Percentiles rank a stretch among this genome's conserved stretches.
Evolutionary conservation across 2,797 vertebrate species (phyloP).

Genomic region (Darevskia mixta): DNA sequence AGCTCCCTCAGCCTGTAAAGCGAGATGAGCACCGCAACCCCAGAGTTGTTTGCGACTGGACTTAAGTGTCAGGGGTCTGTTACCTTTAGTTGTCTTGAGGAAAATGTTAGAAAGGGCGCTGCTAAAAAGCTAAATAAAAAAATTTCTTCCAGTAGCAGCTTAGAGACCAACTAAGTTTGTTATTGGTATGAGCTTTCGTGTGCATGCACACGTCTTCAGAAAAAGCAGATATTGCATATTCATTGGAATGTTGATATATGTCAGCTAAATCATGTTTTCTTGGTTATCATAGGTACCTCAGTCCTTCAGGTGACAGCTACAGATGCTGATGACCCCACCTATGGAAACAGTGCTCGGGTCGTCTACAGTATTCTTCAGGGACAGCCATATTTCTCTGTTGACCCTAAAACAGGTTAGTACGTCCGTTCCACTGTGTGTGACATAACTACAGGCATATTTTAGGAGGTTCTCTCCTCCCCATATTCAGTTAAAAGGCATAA

Average conservation of each 20-base stretch:
- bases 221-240: not conserved
- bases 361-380: conserved; percentile 98
- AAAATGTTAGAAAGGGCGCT: not conserved
- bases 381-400: conserved; percentile 98
- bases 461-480: not conserved
- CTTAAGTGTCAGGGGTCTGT: too few species aligned
- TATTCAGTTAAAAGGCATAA: not conserved
- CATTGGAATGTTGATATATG: not conserved
- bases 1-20: too few species aligned
- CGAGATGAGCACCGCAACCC: too few species aligned
- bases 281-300: conserved; percentile 88
- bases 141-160: too few species aligned
- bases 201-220: too few species aligned
- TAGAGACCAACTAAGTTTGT: too few species aligned
- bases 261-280: conserved; percentile 66
- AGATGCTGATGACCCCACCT: conserved; percentile 96
- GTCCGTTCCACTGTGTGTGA: not conserved
- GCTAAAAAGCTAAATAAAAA: not conserved
- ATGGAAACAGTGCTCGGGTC: conserved; percentile 96
- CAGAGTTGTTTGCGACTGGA: rapidly evolving
- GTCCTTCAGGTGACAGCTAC: conserved; percentile 96
- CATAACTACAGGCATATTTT: not conserved
- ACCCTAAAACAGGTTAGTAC: conserved; percentile 94
- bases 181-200: too few species aligned
- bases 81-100: not conserved